phyloP scores from a whole-genome alignment of 2,113 vertebrate genomes.

The Glaucidium brasilianum region DNA sequence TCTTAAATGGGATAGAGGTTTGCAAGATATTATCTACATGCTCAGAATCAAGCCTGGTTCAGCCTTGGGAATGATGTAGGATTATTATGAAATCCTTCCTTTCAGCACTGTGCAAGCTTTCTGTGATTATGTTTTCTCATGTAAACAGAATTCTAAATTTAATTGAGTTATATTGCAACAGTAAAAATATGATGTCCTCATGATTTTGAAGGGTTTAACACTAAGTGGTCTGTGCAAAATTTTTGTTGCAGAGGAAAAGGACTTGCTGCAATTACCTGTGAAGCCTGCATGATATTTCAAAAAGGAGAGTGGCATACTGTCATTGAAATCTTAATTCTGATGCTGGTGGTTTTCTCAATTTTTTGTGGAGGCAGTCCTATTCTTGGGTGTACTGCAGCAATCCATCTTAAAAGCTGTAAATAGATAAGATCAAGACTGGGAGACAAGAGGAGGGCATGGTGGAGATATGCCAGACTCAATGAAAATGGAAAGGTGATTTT shows the following conservation, averaged over 20 bases:
- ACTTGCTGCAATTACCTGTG: background rate
- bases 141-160: background rate
- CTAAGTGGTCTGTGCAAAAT: background rate
- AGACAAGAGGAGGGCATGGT: rapidly evolving
- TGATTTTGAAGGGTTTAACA: background rate
- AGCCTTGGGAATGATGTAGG: background rate
- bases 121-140: background rate
- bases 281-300: background rate
- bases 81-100: background rate
- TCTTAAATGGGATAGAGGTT: background rate
- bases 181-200: background rate
- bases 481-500: background rate
- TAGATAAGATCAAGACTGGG: background rate
- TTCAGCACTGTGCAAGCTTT: background rate
- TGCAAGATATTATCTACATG: background rate
- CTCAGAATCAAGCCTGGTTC: background rate
- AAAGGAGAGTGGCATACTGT: background rate
- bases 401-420: background rate
- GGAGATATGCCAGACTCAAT: background rate
- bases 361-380: background rate
- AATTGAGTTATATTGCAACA: background rate
- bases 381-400: background rate
- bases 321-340: background rate
- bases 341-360: background rate
- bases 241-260: background rate